phyloP scores from a whole-genome alignment of 2,888 invertebrate genomes.

The Chironomus riparius region DNA sequence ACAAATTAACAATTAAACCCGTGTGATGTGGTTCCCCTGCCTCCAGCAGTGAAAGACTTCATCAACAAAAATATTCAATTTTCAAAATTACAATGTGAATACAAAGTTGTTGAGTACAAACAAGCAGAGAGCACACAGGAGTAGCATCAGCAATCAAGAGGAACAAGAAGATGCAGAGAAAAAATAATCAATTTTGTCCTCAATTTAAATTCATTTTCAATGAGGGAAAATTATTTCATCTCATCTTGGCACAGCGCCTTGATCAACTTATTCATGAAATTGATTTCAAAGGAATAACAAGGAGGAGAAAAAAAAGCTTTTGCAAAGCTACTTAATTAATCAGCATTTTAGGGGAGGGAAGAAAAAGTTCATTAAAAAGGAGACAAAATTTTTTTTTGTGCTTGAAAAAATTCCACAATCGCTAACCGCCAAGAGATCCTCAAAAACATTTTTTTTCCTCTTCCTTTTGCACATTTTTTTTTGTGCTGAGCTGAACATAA shows the following conservation, averaged over 20 bases:
- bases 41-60: not conserved
- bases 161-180: not conserved
- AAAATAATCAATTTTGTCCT: conserved; percentile 6
- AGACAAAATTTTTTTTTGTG: not conserved
- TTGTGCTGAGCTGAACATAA: not conserved
- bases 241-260: not conserved
- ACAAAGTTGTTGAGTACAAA: not conserved
- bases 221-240: not conserved
- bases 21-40: not conserved
- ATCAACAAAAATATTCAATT: not conserved
- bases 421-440: not conserved
- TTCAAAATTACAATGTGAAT: not conserved
- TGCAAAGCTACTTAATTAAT: not conserved
- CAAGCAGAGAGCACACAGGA: not conserved
- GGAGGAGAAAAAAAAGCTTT: not conserved
- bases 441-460: too few species aligned
- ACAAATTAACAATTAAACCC: conserved; percentile 8
- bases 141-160: not conserved
- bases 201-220: not conserved
- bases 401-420: not conserved
- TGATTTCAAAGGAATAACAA: not conserved
- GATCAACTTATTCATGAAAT: too few species aligned
- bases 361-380: too few species aligned
- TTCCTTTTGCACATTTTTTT: not conserved
- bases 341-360: not conserved